phyloP scores from a whole-genome alignment of 2,888 invertebrate genomes.

The Pyrrhia umbra region DNA sequence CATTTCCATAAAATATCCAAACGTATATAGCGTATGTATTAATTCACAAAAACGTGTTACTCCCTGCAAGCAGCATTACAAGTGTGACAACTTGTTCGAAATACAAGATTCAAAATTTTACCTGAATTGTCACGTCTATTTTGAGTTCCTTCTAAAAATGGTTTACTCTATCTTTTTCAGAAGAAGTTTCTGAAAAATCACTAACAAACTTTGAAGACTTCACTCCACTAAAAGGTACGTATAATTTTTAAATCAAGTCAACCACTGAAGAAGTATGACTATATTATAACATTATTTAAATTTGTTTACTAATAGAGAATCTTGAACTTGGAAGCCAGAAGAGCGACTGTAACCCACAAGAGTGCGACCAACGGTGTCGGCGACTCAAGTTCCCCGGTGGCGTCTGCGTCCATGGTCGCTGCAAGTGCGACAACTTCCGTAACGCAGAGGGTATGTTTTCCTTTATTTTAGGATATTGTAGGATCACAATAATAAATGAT shows the following conservation, averaged over 20 bases:
- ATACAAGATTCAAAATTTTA: too few species aligned
- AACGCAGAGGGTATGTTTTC: slow-evolving; percentile 9
- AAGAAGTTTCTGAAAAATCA: not conserved
- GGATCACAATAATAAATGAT: too few species aligned
- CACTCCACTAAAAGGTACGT: not conserved
- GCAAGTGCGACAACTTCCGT: slow-evolving; percentile 34
- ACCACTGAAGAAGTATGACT: not conserved
- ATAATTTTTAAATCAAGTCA: not conserved
- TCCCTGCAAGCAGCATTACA: too few species aligned
- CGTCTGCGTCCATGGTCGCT: slow-evolving; percentile 16
- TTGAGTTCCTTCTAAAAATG: too few species aligned
- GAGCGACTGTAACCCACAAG: slow-evolving; percentile 2
- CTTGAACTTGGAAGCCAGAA: not conserved
- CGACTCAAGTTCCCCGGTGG: not conserved
- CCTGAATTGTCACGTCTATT: too few species aligned
- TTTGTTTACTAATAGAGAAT: slow-evolving; percentile 12
- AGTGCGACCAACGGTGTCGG: slow-evolving; percentile 22
- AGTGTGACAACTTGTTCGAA: too few species aligned
- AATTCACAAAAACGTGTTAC: too few species aligned
- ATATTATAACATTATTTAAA: too few species aligned
- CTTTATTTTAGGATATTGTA: not conserved
- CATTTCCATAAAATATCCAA: too few species aligned
- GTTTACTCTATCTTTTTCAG: too few species aligned
- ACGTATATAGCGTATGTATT: too few species aligned
- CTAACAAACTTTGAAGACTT: not conserved